phyloP scores from a whole-genome alignment of 2,797 vertebrate genomes.

The Sylvia borin region DNA sequence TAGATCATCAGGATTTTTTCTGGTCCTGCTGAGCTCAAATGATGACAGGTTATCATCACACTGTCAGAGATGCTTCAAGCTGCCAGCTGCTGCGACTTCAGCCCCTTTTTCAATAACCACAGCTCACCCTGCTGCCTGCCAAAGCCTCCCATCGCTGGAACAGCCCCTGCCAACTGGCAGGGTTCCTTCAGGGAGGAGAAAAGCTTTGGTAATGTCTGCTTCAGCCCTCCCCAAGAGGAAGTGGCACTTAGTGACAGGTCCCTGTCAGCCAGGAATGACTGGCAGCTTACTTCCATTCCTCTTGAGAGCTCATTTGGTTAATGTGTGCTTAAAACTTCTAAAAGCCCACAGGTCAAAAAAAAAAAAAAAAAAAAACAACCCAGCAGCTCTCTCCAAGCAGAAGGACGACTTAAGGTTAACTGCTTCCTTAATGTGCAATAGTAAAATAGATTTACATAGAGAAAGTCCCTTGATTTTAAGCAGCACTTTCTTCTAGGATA shows the following conservation, averaged over 20 bases:
- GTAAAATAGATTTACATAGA: slow-evolving; percentile 12
- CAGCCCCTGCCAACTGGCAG: not conserved
- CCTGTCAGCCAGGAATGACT: not conserved
- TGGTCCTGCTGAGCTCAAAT: not conserved
- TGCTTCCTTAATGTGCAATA: not conserved
- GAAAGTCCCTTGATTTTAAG: not conserved
- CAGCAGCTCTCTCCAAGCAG: not conserved
- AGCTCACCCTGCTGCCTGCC: slow-evolving; percentile 5
- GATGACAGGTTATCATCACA: slow-evolving; percentile 28
- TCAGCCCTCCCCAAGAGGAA: not conserved
- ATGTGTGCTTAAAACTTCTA: not conserved
- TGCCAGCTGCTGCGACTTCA: slow-evolving; percentile 36
- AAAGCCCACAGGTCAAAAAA: not conserved
- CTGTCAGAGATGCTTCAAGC: not conserved
- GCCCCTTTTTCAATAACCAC: not conserved
- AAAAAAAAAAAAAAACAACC: not conserved
- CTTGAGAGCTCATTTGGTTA: not conserved
- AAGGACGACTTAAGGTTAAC: not conserved
- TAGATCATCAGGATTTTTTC: not conserved
- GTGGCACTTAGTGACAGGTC: not conserved
- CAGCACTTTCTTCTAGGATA: not conserved
- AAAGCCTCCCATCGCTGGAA: not conserved
- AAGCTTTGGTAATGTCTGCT: not conserved
- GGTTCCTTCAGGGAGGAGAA: not conserved
- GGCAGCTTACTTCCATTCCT: not conserved